Conservation (phyloP, 2,797 vertebrate species). For the Florisuga fusca region DNA sequence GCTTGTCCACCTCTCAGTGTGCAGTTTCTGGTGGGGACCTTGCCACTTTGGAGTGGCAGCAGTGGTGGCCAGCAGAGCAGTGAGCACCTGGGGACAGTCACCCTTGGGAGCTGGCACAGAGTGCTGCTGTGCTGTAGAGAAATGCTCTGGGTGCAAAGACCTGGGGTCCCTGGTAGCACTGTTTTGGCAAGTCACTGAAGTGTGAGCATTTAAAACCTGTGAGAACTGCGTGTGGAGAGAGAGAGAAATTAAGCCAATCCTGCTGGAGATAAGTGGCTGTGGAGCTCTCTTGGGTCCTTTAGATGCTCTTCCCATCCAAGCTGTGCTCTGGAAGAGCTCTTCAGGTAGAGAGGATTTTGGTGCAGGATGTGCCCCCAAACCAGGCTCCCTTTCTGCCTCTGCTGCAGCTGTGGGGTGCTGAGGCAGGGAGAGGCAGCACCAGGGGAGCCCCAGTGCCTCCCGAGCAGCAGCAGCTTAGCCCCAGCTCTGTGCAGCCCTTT, state of each 20-base stretch:
- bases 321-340: background rate
- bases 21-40: background rate
- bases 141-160: background rate
- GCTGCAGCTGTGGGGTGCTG: background rate
- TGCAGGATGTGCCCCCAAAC: background rate
- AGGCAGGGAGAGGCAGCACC: background rate
- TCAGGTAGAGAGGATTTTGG: background rate
- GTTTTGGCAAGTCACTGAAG: background rate
- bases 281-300: background rate
- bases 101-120: fast-evolving
- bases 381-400: background rate
- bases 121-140: background rate
- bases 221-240: background rate
- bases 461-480: background rate
- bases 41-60: background rate
- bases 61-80: background rate
- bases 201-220: background rate
- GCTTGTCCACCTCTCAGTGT: background rate
- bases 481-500: background rate
- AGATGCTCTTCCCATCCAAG: background rate
- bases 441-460: background rate
- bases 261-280: background rate
- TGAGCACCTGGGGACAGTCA: fast-evolving
- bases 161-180: background rate
- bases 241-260: background rate